Percentiles rank a stretch among this genome's conserved stretches.
phyloP scores from a whole-genome alignment of 2,113 vertebrate species.

The Pterophyllum scalare region DNA sequence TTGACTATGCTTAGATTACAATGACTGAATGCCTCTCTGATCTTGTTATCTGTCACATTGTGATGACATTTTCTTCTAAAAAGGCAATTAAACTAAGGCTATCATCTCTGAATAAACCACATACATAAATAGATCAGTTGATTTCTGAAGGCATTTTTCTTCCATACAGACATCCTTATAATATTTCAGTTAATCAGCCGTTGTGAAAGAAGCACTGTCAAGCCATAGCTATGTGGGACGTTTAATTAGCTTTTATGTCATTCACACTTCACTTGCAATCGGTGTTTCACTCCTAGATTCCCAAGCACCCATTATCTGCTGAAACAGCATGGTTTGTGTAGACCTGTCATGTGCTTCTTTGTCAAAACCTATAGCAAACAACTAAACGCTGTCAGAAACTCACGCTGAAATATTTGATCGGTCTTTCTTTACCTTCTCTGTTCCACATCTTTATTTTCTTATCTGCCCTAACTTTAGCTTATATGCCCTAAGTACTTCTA shows the following conservation, averaged over 20 bases:
- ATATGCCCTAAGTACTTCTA: not conserved
- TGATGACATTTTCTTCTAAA: conserved; percentile 67
- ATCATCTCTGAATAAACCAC: conserved; percentile 68
- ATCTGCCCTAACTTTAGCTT: not conserved
- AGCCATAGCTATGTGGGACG: conserved; percentile 46
- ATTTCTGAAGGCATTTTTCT: conserved; percentile 58
- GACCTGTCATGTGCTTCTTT: not conserved
- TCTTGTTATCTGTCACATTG: conserved; percentile 55
- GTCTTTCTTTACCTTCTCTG: not conserved
- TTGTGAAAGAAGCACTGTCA: conserved; percentile 49
- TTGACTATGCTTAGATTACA: conserved; percentile 24
- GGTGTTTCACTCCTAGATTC: conserved; percentile 15
- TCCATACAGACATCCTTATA: conserved; percentile 33
- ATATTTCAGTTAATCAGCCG: conserved; percentile 61
- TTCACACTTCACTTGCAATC: conserved; percentile 36
- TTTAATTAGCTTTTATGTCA: conserved; percentile 70
- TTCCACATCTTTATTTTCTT: not conserved
- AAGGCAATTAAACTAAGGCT: conserved; percentile 57
- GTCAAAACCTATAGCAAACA: not conserved
- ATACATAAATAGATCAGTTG: conserved; percentile 66
- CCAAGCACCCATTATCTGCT: conserved; percentile 34
- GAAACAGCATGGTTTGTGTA: conserved; percentile 17
- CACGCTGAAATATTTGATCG: not conserved
- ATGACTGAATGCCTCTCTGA: conserved; percentile 52
- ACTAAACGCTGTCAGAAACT: not conserved